Percentiles rank a stretch among this genome's conserved stretches.
phyloP scores from a whole-genome alignment of 2,113 vertebrate genomes.

The Hyperoodon ampullatus region DNA sequence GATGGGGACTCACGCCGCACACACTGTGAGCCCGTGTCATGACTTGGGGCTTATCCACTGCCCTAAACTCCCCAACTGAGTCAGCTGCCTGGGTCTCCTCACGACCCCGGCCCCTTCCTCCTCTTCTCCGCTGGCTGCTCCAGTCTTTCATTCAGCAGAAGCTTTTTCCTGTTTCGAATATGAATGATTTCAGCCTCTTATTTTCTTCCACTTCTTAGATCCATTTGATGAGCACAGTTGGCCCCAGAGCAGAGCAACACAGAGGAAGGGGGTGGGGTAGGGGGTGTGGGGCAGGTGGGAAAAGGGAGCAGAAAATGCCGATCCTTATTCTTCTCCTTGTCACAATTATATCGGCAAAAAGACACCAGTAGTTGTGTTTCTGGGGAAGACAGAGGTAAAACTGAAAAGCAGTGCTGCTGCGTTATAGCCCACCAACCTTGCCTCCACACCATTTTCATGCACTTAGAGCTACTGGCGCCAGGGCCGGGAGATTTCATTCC shows the following conservation, averaged over 20 bases:
- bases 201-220: neutral
- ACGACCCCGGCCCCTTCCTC: neutral
- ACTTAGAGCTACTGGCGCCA: neutral
- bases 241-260: neutral
- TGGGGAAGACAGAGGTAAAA: neutral
- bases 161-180: neutral
- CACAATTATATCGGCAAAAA: neutral
- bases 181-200: neutral
- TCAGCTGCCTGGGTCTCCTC: neutral
- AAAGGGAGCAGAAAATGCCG: neutral
- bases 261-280: neutral
- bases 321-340: neutral
- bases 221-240: neutral
- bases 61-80: neutral
- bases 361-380: neutral
- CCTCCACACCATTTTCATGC: too few relatives aligned
- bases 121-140: neutral
- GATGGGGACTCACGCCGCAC: accelerated
- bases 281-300: neutral
- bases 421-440: neutral
- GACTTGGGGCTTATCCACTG: neutral
- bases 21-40: accelerated
- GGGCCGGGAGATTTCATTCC: neutral
- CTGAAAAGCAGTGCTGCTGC: neutral
- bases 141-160: neutral